These are phyloP conservation scores for Tylochromis polylepis DNA, from an alignment of 2,113 vertebrate genomes.

Conservation along the genomic window DNA sequence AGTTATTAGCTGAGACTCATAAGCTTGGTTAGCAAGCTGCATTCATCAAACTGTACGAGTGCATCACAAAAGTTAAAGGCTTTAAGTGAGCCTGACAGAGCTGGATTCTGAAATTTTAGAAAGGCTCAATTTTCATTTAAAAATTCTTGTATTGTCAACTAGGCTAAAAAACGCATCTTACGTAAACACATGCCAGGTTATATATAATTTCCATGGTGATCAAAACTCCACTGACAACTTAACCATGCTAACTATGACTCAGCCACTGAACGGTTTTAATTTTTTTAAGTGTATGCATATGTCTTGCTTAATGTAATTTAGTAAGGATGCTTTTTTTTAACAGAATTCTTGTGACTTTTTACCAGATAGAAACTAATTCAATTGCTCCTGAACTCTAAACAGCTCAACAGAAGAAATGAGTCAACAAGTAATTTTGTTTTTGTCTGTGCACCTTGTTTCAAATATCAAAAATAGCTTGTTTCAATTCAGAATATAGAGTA, in stretches of 20 bases:
- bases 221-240: background rate
- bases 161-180: background rate
- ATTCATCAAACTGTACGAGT: background rate
- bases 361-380: background rate
- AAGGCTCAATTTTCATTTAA: background rate
- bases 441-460: background rate
- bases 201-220: background rate
- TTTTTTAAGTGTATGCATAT: background rate
- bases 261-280: too few species aligned
- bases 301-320: background rate
- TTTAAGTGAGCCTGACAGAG: background rate
- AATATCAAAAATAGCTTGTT: background rate
- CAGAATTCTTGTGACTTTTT: background rate
- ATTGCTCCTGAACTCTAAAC: background rate
- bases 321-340: background rate
- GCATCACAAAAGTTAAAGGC: background rate
- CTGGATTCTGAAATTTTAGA: background rate
- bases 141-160: background rate
- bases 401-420: background rate
- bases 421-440: background rate
- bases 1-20: background rate
- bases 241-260: background rate
- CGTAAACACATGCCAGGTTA: background rate
- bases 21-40: background rate
- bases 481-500: background rate